Conservation (phyloP, 2,113 vertebrate species). For the Otus sunia region DNA sequence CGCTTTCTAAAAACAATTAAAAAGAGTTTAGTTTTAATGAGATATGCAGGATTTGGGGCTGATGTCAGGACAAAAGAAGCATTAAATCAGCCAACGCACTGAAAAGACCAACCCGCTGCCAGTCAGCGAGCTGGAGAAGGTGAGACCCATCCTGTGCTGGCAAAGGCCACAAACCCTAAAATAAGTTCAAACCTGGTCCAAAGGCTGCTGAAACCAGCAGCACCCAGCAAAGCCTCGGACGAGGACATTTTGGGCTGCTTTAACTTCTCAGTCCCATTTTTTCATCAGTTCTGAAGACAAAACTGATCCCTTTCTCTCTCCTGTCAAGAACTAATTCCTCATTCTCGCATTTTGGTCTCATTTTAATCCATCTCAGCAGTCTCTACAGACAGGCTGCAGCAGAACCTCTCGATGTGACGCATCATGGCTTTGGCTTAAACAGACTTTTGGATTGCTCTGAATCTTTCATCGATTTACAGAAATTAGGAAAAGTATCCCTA, state of each 20-base stretch:
- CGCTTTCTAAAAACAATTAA: background rate
- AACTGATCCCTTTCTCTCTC: background rate
- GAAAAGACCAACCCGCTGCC: too few species aligned
- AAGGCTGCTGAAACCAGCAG: background rate
- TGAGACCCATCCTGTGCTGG: background rate
- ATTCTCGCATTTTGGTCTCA: background rate
- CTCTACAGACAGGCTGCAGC: background rate
- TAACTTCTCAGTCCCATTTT: background rate
- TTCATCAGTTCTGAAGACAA: background rate
- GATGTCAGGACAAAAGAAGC: background rate
- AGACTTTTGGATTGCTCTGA: background rate
- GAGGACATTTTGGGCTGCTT: background rate
- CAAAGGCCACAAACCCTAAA: background rate
- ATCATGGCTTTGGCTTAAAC: background rate
- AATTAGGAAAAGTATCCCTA: background rate
- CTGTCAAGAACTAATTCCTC: background rate
- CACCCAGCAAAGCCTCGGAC: accelerated
- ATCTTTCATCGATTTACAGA: too few species aligned
- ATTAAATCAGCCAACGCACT: too few species aligned
- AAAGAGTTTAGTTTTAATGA: background rate
- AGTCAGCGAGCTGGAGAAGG: background rate
- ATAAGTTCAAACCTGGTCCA: background rate
- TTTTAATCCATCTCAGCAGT: background rate
- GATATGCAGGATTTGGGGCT: too few species aligned
- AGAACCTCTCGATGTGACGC: accelerated